These are phyloP conservation scores for Trichoplusia ni DNA, from an alignment of 1,140 invertebrate species.

Conservation along the genomic window DNA sequence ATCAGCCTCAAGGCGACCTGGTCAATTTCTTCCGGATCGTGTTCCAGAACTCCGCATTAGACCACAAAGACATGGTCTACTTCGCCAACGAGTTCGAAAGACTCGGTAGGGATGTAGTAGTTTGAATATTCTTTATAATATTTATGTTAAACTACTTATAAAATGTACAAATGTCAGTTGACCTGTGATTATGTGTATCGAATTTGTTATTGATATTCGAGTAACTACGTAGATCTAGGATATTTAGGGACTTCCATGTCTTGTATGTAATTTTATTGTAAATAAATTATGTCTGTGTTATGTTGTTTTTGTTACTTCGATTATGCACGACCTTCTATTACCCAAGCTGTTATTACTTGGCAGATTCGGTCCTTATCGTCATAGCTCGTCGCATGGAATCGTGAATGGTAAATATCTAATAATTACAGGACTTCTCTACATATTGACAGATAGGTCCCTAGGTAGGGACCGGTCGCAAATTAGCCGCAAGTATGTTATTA, in stretches of 20 bases:
- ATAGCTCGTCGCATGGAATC: too few relatives aligned
- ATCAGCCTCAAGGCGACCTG: conserved; percentile 90
- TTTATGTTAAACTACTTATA: neutral
- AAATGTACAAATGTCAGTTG: conserved; percentile 29
- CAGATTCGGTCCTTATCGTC: too few relatives aligned
- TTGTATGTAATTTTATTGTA: conserved; percentile 16
- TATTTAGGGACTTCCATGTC: neutral
- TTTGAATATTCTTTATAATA: conserved; percentile 46
- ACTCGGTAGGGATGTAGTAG: conserved; percentile 85
- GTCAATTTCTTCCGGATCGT: conserved; percentile 98
- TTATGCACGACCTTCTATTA: neutral
- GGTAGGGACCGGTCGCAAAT: conserved; percentile 5
- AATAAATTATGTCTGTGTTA: conserved; percentile 13
- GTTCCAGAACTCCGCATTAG: conserved; percentile 93
- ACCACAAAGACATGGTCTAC: conserved; percentile 91
- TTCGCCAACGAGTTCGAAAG: conserved; percentile 93
- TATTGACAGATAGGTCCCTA: conserved; percentile 12
- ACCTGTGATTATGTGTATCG: conserved; percentile 31
- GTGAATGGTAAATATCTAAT: too few relatives aligned
- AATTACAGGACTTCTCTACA: neutral
- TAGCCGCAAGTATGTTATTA: conserved; percentile 4
- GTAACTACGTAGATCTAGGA: conserved; percentile 1
- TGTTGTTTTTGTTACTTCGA: neutral
- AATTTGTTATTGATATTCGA: conserved; percentile 17
- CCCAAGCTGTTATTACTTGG: too few relatives aligned